Conservation (phyloP, 2,113 vertebrate species). For the Bungarus multicinctus region DNA sequence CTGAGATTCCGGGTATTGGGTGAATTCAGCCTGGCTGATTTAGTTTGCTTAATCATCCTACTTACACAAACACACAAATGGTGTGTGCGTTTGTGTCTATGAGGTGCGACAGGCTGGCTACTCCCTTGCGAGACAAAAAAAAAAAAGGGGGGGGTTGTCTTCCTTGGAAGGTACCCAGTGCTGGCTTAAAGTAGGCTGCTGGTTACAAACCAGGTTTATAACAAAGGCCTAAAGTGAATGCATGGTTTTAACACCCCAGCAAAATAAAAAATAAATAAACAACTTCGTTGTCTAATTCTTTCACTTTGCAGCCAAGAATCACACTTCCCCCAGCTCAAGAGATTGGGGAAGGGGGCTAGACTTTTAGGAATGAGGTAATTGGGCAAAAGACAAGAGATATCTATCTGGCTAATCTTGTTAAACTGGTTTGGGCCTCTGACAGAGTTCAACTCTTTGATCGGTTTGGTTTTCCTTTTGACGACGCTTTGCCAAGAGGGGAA, state of each 20-base stretch:
- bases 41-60: neutral
- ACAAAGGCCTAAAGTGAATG: neutral
- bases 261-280: neutral
- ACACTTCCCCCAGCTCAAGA: neutral
- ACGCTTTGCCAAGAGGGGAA: neutral
- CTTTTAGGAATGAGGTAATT: neutral
- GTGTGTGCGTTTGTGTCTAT: neutral
- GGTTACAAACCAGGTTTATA: neutral
- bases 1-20: neutral
- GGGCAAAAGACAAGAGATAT: neutral
- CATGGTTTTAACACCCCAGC: neutral
- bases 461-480: neutral
- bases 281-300: neutral
- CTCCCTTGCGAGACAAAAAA: neutral
- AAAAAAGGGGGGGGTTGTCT: no score
- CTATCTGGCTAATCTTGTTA: neutral
- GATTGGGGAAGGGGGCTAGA: neutral
- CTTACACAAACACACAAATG: neutral
- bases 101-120: neutral
- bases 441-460: neutral
- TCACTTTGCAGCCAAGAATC: neutral
- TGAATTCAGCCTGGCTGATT: neutral
- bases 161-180: no score
- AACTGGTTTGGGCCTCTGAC: neutral
- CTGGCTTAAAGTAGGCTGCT: neutral